These are phyloP conservation scores for Oryzias melastigma DNA, from an alignment of 2,113 vertebrate genomes.

Conservation along the genomic window DNA sequence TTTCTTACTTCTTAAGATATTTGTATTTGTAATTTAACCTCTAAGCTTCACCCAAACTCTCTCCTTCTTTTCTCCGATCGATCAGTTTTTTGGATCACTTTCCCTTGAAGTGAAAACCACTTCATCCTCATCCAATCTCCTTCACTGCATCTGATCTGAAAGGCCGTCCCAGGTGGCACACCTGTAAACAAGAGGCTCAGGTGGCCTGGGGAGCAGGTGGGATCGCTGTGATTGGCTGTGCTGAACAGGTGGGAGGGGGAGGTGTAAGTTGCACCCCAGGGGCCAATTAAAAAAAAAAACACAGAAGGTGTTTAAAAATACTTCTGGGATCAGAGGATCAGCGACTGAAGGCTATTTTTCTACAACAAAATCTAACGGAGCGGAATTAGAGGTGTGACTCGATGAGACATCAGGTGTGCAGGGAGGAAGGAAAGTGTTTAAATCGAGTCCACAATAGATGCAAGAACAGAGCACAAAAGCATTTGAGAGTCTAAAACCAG, in stretches of 20 bases:
- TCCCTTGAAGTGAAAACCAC: conserved; percentile 9
- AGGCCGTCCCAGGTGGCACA: conserved; percentile 33
- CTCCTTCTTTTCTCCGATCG: no score
- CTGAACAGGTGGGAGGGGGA: conserved; percentile 20
- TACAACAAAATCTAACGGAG: not conserved
- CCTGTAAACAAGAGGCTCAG: conserved; percentile 55
- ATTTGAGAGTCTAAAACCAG: no score
- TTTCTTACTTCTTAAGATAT: no score
- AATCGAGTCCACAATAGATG: no score
- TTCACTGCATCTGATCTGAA: not conserved
- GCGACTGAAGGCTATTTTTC: not conserved
- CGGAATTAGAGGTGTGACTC: not conserved
- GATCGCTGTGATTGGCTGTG: conserved; percentile 48
- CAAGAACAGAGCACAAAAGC: no score
- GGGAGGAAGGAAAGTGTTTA: not conserved
- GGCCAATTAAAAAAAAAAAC: conserved; percentile 62
- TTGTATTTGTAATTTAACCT: no score
- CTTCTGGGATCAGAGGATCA: conserved; percentile 23
- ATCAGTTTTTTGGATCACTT: no score
- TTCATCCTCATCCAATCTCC: conserved; percentile 28
- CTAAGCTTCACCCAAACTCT: no score
- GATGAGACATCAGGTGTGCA: not conserved
- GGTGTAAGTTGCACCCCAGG: conserved; percentile 7
- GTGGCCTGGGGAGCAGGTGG: conserved; percentile 22
- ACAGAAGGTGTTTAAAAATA: conserved; percentile 34